These are phyloP conservation scores for Sinocyclocheilus rhinocerous DNA, from an alignment of 2,113 vertebrate species.

Conservation along the genomic window DNA sequence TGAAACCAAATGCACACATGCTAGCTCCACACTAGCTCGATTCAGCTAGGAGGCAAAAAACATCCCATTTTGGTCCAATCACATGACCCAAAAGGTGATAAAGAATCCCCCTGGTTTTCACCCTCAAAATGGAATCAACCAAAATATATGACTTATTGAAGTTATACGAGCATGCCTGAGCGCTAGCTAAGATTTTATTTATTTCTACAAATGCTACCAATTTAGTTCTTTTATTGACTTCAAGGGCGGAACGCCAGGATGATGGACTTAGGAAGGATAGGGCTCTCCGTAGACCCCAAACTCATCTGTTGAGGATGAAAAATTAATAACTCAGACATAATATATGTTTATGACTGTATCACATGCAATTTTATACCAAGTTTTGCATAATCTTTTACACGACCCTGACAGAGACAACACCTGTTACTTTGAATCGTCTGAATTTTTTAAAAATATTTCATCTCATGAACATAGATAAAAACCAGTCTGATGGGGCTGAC, in stretches of 20 bases:
- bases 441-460: background rate
- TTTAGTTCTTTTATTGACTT: constrained; percentile 56
- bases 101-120: background rate
- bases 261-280: constrained; percentile 4
- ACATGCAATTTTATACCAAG: constrained; percentile 19
- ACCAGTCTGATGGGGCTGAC: background rate
- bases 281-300: constrained; percentile 53
- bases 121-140: constrained; percentile 35
- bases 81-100: background rate
- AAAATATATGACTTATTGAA: constrained; percentile 53
- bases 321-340: background rate
- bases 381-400: constrained; percentile 4
- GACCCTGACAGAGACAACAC: background rate
- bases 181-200: constrained; percentile 52
- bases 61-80: background rate
- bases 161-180: constrained; percentile 63
- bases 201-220: constrained; percentile 16
- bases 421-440: constrained; percentile 9
- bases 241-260: constrained; percentile 39
- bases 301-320: constrained; percentile 3
- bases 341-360: background rate
- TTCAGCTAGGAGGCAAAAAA: background rate
- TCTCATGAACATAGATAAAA: background rate
- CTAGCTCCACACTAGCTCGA: background rate
- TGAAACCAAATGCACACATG: constrained; percentile 47